These are phyloP conservation scores for Hypselothyrea guttata DNA, from an alignment of 2,888 invertebrate genomes.

Conservation along the genomic window DNA sequence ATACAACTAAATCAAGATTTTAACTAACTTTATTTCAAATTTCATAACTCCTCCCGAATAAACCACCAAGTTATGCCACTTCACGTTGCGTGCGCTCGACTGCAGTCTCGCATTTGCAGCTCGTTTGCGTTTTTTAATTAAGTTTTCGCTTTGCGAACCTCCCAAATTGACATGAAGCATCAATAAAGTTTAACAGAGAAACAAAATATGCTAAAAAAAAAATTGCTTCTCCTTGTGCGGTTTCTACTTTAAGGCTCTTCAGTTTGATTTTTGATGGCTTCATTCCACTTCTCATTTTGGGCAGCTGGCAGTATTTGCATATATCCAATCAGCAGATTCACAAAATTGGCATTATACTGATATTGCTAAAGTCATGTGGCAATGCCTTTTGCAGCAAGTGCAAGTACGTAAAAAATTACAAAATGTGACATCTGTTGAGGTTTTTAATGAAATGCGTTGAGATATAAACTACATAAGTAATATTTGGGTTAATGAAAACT, in stretches of 20 bases:
- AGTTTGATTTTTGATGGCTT: slow-evolving; percentile 62
- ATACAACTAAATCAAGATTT: too few species aligned
- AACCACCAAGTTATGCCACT: too few species aligned
- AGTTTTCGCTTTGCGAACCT: slow-evolving; percentile 60
- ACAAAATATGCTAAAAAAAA: slow-evolving; percentile 22
- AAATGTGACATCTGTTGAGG: slow-evolving; percentile 24
- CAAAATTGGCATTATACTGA: slow-evolving; percentile 22
- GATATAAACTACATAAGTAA: too few species aligned
- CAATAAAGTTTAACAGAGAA: slow-evolving; percentile 65
- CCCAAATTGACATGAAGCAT: slow-evolving; percentile 61
- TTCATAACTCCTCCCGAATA: too few species aligned
- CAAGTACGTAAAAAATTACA: slow-evolving; percentile 5
- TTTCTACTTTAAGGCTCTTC: slow-evolving; percentile 12
- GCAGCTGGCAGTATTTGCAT: slow-evolving; percentile 33
- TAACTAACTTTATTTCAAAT: too few species aligned
- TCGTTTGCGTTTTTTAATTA: slow-evolving; percentile 57
- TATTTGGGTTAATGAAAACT: too few species aligned
- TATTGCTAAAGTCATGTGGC: slow-evolving; percentile 27
- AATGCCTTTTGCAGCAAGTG: slow-evolving; percentile 25
- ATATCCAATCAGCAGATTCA: slow-evolving; percentile 43
- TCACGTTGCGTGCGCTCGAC: too few species aligned
- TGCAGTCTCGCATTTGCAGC: slow-evolving; percentile 2
- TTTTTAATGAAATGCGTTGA: slow-evolving; percentile 1
- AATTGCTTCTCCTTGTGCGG: slow-evolving; percentile 48
- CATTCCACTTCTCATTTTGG: slow-evolving; percentile 38